A percentile compares a stretch with the other conserved stretches of the same genome.
Conservation (phyloP, 1,140 invertebrate genomes). For the Drosophila grimshawi region DNA sequence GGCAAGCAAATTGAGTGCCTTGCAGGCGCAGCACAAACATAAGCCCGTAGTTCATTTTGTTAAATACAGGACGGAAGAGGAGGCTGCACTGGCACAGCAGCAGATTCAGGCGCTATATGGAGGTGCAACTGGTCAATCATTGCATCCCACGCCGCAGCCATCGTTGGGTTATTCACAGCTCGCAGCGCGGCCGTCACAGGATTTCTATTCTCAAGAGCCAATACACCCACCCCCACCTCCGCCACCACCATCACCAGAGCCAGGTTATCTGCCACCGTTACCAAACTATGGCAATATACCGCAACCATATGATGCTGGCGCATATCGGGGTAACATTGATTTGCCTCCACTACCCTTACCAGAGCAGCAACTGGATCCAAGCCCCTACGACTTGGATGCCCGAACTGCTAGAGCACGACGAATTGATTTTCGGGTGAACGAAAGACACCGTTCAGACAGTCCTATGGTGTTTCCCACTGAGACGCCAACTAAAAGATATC, state of each 20-base stretch:
- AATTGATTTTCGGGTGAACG: constrained; percentile 58
- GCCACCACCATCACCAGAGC: constrained; percentile 7
- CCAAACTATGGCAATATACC: constrained; percentile 48
- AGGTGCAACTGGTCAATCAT: constrained; percentile 8
- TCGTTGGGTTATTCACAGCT: constrained; percentile 51
- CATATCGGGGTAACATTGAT: constrained; percentile 36
- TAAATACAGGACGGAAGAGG: constrained; percentile 80
- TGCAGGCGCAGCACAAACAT: constrained; percentile 51
- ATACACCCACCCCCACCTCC: not conserved
- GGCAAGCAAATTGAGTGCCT: constrained; percentile 64
- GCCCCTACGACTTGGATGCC: constrained; percentile 42
- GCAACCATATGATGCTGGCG: constrained; percentile 41
- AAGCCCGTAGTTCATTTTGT: constrained; percentile 82
- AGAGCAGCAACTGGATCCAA: constrained; percentile 50
- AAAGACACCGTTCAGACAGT: constrained; percentile 44
- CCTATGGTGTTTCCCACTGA: constrained; percentile 64
- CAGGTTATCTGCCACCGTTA: constrained; percentile 47
- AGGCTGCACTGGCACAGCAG: constrained; percentile 73
- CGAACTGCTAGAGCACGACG: constrained; percentile 44
- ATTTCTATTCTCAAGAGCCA: not conserved
- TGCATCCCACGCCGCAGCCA: constrained; percentile 22
- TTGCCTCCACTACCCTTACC: constrained; percentile 56
- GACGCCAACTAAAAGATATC: constrained; percentile 10
- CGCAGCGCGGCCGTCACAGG: not conserved
- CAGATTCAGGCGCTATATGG: constrained; percentile 78